Percentiles rank a stretch among this genome's conserved stretches.
phyloP scores from a whole-genome alignment of 2,797 vertebrate genomes.

The Lagocephalus sceleratus region DNA sequence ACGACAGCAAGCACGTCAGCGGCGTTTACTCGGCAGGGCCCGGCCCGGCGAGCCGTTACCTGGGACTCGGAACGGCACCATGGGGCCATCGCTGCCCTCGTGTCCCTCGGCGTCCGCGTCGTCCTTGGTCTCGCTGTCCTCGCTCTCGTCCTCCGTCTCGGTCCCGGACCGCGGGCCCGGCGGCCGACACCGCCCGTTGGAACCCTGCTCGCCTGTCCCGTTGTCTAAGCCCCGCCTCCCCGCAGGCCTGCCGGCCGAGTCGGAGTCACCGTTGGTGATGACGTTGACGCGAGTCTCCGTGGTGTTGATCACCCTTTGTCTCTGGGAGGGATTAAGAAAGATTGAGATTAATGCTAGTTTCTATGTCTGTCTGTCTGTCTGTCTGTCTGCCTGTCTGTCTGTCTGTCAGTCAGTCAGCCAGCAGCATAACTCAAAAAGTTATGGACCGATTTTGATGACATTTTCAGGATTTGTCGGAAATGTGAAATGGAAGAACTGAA shows the following conservation, averaged over 20 bases:
- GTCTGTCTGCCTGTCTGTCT: no score
- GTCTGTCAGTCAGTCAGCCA: no score
- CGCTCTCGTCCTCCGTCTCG: conserved; percentile 83
- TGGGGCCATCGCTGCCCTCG: conserved; percentile 76
- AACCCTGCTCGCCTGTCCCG: conserved; percentile 79
- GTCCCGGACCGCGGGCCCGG: conserved; percentile 71
- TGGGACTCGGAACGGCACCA: conserved; percentile 85
- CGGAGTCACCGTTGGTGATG: conserved; percentile 84
- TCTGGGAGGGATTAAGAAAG: conserved; percentile 63
- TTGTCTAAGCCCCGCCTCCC: conserved; percentile 85
- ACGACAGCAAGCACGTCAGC: not conserved
- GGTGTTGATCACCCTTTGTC: conserved; percentile 91
- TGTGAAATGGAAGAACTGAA: no score
- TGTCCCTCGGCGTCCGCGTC: conserved; percentile 80
- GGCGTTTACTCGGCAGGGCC: rapidly evolving
- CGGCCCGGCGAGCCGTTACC: conserved; percentile 72
- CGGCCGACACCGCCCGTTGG: conserved; percentile 69
- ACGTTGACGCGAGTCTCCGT: conserved; percentile 73
- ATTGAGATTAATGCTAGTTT: not conserved
- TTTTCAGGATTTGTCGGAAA: no score
- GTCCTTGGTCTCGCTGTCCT: conserved; percentile 86
- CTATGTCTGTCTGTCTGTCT: no score
- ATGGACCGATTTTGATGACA: no score
- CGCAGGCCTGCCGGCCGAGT: conserved; percentile 80
- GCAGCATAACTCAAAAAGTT: no score